These are phyloP conservation scores for Engraulis encrasicolus DNA, from an alignment of 2,113 vertebrate species.

Conservation along the genomic window DNA sequence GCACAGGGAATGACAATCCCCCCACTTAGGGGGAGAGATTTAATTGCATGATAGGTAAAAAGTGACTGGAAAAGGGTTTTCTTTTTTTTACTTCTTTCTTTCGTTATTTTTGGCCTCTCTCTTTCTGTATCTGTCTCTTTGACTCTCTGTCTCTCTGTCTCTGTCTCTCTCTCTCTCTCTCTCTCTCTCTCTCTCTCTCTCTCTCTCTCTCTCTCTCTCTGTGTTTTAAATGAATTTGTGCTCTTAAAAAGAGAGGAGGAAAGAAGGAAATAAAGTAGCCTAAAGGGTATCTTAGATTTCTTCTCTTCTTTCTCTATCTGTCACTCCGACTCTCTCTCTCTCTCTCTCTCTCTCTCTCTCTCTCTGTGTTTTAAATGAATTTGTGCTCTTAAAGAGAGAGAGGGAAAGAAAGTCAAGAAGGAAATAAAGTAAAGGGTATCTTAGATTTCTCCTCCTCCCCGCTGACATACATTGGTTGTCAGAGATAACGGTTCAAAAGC, in stretches of 20 bases:
- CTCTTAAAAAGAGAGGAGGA: background rate
- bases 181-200: too few relatives aligned
- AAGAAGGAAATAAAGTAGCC: too few relatives aligned
- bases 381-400: slow-evolving; percentile 3
- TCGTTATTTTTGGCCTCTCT: too few relatives aligned
- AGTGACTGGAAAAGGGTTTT: slow-evolving; percentile 67
- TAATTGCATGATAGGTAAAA: slow-evolving; percentile 74
- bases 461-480: slow-evolving; percentile 9
- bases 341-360: too few relatives aligned
- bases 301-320: too few relatives aligned
- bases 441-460: slow-evolving; percentile 37
- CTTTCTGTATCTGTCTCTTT: too few relatives aligned
- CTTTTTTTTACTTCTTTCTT: slow-evolving; percentile 20
- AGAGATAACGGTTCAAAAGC: slow-evolving; percentile 64
- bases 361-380: slow-evolving; percentile 29
- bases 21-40: slow-evolving; percentile 55
- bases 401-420: too few relatives aligned
- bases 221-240: slow-evolving; percentile 29
- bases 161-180: too few relatives aligned
- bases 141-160: too few relatives aligned
- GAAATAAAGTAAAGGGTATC: slow-evolving; percentile 46
- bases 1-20: slow-evolving; percentile 47
- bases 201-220: too few relatives aligned
- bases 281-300: slow-evolving; percentile 52
- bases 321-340: too few relatives aligned